Evolutionary conservation across 2,797 vertebrate genomes (phyloP).

Genomic region (Tinamus major): DNA sequence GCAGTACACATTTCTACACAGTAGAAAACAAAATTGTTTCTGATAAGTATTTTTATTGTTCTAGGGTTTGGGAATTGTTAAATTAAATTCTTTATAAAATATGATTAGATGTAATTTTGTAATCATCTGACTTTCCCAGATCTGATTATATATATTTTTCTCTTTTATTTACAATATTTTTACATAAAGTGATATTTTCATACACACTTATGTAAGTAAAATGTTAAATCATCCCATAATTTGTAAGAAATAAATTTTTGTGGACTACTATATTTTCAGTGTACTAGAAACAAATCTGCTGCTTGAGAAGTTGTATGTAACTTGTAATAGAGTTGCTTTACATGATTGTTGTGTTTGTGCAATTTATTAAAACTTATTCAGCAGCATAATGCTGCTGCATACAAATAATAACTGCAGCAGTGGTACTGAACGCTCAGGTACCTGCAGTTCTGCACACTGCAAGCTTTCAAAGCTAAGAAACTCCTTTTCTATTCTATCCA

Average conservation of each 20-base stretch:
- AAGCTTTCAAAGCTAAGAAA: conserved; percentile 33
- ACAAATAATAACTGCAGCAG: conserved; percentile 65
- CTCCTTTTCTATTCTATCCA: background rate
- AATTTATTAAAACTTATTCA: conserved; percentile 28
- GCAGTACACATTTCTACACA: too few species aligned
- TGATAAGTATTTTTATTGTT: background rate
- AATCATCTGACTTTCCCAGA: background rate
- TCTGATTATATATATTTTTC: background rate
- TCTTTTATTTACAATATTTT: background rate
- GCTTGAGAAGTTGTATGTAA: background rate
- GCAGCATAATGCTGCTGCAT: conserved; percentile 9
- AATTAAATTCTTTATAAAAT: background rate
- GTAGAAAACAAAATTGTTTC: background rate
- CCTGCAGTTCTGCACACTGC: background rate
- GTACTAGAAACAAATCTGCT: background rate
- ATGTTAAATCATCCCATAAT: background rate
- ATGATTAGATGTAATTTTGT: background rate
- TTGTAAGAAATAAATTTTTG: background rate
- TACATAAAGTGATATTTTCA: background rate
- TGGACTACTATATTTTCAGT: background rate
- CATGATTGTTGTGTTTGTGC: background rate
- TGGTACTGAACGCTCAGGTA: conserved; percentile 38
- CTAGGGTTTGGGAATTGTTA: background rate
- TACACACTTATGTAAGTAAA: background rate
- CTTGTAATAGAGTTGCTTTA: background rate